These are phyloP conservation scores for Oegoconia quadripuncta DNA, from an alignment of 2,888 invertebrate genomes.

Conservation along the genomic window DNA sequence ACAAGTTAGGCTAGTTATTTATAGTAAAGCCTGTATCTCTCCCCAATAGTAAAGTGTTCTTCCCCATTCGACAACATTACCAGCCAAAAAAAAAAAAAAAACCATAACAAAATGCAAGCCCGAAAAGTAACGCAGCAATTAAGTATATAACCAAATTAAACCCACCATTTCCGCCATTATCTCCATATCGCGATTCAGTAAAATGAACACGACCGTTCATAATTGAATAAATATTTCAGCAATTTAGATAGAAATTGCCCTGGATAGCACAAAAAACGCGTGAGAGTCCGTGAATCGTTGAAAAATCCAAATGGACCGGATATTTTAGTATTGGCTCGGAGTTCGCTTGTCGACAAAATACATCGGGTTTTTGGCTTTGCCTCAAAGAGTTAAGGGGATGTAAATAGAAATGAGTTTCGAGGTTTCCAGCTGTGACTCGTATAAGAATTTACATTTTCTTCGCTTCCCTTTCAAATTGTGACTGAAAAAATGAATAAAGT, in stretches of 20 bases:
- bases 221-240: background rate
- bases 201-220: too few species aligned
- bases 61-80: too few species aligned
- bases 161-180: too few species aligned
- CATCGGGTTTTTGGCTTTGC: slow-evolving; percentile 20
- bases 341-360: slow-evolving; percentile 28
- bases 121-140: too few species aligned
- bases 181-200: background rate
- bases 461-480: too few species aligned
- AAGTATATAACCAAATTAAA: too few species aligned
- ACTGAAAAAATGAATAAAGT: too few species aligned
- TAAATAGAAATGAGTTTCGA: slow-evolving; percentile 26
- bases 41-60: too few species aligned
- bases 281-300: slow-evolving; percentile 15
- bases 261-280: background rate
- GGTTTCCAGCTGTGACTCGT: slow-evolving; percentile 8
- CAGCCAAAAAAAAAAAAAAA: too few species aligned
- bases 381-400: slow-evolving; percentile 18
- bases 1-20: too few species aligned
- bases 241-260: background rate
- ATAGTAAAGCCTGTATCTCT: too few species aligned
- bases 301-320: slow-evolving; percentile 32
- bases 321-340: slow-evolving; percentile 28
- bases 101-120: too few species aligned
- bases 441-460: slow-evolving; percentile 4